Conservation (phyloP, 2,113 vertebrate species). For the Chiloscyllium plagiosum region DNA sequence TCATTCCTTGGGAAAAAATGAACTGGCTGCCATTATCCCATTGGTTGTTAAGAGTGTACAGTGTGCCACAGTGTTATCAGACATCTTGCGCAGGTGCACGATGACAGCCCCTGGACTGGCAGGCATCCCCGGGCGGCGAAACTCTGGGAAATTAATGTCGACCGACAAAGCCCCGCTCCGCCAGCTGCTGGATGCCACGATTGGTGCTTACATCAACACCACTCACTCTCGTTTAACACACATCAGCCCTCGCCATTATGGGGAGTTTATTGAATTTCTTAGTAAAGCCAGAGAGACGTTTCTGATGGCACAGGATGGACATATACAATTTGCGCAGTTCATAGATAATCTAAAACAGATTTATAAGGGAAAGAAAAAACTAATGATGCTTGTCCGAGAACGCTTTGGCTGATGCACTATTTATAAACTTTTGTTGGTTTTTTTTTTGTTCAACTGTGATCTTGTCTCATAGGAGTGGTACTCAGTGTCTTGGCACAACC, state of each 20-base stretch:
- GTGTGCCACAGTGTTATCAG: conserved; percentile 91
- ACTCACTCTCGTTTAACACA: conserved; percentile 96
- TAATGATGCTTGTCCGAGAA: conserved; percentile 94
- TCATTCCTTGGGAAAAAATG: conserved; percentile 97
- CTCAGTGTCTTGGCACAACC: conserved; percentile 33
- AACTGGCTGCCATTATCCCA: conserved; percentile 91
- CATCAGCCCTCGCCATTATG: conserved; percentile 96
- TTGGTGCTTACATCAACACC: conserved; percentile 96
- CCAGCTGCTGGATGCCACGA: conserved; percentile 90
- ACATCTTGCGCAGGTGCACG: conserved; percentile 92
- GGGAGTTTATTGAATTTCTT: conserved; percentile 96
- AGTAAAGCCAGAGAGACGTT: conserved; percentile 95
- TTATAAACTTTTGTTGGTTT: conserved; percentile 17
- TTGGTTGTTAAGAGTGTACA: conserved; percentile 96
- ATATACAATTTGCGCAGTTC: conserved; percentile 95
- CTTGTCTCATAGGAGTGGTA: conserved; percentile 38
- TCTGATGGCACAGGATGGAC: conserved; percentile 88
- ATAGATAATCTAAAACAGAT: conserved; percentile 99
- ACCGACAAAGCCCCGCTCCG: conserved; percentile 94
- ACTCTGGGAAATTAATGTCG: conserved; percentile 95
- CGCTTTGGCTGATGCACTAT: conserved; percentile 77
- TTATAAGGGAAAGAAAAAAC: conserved; percentile 99
- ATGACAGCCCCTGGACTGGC: conserved; percentile 91
- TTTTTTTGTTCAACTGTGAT: conserved; percentile 37
- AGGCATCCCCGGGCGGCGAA: conserved; percentile 87